These are phyloP conservation scores for Drosophila repleta DNA, from an alignment of 1,140 invertebrate genomes.

Conservation along the genomic window DNA sequence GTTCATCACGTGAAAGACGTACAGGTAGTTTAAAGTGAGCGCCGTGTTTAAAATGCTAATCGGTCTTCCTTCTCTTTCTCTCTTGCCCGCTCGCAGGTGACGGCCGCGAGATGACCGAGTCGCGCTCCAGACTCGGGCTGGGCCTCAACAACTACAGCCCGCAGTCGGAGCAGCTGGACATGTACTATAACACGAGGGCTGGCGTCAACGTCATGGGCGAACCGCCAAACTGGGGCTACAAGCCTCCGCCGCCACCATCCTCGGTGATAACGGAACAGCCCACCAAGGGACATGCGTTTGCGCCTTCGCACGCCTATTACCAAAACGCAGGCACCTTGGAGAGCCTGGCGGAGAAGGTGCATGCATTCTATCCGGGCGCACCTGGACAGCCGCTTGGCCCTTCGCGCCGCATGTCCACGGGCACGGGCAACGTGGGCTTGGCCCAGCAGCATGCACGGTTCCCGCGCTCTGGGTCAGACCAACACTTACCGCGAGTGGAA, in stretches of 20 bases:
- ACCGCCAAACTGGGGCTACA: constrained; percentile 83
- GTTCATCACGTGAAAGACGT: constrained; percentile 84
- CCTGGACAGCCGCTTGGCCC: constrained; percentile 81
- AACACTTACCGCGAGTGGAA: constrained; percentile 92
- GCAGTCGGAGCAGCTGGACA: constrained; percentile 89
- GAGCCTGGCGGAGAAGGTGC: constrained; percentile 94
- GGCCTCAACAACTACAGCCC: constrained; percentile 87
- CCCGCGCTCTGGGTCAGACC: constrained; percentile 93
- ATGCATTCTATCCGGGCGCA: constrained; percentile 90
- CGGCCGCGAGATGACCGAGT: constrained; percentile 90
- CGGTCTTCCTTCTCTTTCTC: constrained; percentile 29
- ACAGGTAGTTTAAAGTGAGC: constrained; percentile 84
- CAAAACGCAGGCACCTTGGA: constrained; percentile 92
- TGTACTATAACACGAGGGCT: constrained; percentile 91
- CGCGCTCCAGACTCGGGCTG: constrained; percentile 89
- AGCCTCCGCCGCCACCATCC: constrained; percentile 89
- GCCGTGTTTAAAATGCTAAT: constrained; percentile 72
- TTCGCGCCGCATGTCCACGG: constrained; percentile 86
- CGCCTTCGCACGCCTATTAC: constrained; percentile 91
- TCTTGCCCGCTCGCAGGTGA: constrained; percentile 85
- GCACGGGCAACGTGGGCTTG: constrained; percentile 81
- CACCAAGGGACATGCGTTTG: constrained; percentile 91
- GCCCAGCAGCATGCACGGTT: constrained; percentile 84
- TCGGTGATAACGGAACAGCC: constrained; percentile 95
- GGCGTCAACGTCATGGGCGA: constrained; percentile 85